Conservation (phyloP, 2,888 invertebrate species). For the Melipona beecheii region DNA sequence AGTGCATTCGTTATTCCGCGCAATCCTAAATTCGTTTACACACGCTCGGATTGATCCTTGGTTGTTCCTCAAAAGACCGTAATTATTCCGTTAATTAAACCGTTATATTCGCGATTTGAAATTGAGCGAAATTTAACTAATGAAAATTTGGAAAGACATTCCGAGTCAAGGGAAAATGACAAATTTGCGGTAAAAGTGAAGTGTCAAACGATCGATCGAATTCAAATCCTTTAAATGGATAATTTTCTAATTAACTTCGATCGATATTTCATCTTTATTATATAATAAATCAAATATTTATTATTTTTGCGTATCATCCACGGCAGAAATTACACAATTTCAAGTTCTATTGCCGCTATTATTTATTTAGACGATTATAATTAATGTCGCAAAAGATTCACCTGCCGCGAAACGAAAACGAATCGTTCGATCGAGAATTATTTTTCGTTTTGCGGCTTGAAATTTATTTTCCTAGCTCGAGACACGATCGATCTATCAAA, state of each 20-base stretch:
- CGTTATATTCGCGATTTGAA: neutral
- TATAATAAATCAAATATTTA: no score
- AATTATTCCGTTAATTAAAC: no score
- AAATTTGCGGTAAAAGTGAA: neutral
- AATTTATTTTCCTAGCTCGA: neutral
- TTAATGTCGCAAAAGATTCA: no score
- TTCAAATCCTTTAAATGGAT: neutral
- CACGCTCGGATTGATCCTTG: neutral
- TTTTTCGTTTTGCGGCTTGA: neutral
- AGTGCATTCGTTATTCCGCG: neutral
- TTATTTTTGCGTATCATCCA: no score
- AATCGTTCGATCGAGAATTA: neutral
- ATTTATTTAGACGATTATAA: no score
- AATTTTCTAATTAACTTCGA: no score
- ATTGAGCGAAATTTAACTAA: neutral
- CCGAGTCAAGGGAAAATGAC: neutral
- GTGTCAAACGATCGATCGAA: neutral
- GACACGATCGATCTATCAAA: conserved; percentile 8
- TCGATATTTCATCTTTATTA: no score
- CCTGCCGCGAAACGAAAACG: neutral
- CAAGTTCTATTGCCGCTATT: no score
- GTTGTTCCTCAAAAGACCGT: no score
- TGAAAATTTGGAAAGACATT: neutral
- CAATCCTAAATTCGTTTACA: neutral
- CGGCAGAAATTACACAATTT: no score